Base-by-base conservation (phyloP, 23 tunicate genomes). In the Ciona savignyi region DNA sequence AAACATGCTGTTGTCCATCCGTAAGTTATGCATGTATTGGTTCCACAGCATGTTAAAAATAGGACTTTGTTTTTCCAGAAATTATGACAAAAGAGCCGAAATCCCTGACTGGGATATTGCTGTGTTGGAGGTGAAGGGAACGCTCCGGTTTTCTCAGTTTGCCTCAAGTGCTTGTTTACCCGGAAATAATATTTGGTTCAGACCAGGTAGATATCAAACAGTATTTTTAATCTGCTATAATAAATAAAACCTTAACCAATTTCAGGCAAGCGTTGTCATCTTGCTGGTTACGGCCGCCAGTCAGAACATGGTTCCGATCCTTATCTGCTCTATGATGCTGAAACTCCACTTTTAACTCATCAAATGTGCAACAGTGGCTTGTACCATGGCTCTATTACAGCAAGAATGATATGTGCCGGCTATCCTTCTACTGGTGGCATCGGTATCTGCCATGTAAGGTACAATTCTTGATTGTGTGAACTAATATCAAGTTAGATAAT, bases 21-120 rank as follows among this genome's bases (percentile, higher is more conserved):
- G 97, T 90, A 68, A 66, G 77, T 62, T n/a, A n/a, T n/a, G n/a
- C n/a, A n/a, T n/a, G n/a, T n/a, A n/a, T n/a, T n/a, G n/a, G n/a
- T n/a, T n/a, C n/a, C n/a, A n/a, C n/a, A n/a, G n/a, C n/a, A n/a
- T n/a, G n/a, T n/a, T n/a, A n/a, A n/a, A n/a, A n/a, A n/a, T n/a
- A 42, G 15, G 15, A 42, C 15, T 42, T 42, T 42, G 9, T 9
- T 42, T 42, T 42, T 29, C 11, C 72, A 90, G 97, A 60, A 64
- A 65, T 23, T 91, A 91, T 72, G 65, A 80, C 63, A 33, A 51
- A 15, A 25, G 30, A 2, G 77, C 80, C 0, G 68, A 72, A 3
- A 84, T 91, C 27, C 97, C 97, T 1, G 97, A 91, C 60, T 85
- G 83, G 80, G 97, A 91, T 80, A 76, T 91, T 29, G 97, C 97